Percentiles rank a stretch among this genome's conserved stretches.
phyloP scores from a whole-genome alignment of 2,113 vertebrate species.

The Gulo gulo region DNA sequence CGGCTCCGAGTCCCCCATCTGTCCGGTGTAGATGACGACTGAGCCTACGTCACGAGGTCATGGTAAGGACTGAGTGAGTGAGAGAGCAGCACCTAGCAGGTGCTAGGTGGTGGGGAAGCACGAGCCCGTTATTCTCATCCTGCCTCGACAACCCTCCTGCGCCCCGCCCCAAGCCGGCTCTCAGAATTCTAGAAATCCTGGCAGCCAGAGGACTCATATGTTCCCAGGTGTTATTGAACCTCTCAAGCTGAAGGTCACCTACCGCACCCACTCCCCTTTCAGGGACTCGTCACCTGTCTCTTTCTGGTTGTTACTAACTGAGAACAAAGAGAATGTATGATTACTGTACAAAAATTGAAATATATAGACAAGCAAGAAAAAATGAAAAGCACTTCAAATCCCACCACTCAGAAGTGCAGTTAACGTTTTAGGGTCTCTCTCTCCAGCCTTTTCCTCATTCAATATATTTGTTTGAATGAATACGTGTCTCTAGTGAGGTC shows the following conservation, averaged over 20 bases:
- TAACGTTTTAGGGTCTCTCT: background rate
- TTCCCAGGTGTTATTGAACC: background rate
- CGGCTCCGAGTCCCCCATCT: background rate
- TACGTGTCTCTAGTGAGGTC: background rate
- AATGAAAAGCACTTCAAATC: background rate
- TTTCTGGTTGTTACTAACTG: background rate
- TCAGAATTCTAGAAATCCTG: background rate
- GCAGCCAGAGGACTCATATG: background rate
- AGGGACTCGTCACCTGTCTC: background rate
- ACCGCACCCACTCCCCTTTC: too few species aligned
- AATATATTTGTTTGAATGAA: background rate
- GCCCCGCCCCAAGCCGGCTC: background rate
- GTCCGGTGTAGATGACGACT: background rate
- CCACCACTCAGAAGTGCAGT: background rate
- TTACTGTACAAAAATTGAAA: background rate
- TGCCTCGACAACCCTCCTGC: background rate
- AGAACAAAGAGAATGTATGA: background rate
- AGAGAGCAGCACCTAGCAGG: background rate
- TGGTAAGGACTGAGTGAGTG: background rate
- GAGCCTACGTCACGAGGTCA: background rate
- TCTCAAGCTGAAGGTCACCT: background rate
- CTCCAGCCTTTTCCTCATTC: background rate
- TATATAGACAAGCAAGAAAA: background rate
- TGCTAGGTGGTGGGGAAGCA: background rate
- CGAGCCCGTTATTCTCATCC: background rate